Base-by-base conservation (phyloP, 2,113 vertebrate species). In the Oenanthe melanoleuca region DNA sequence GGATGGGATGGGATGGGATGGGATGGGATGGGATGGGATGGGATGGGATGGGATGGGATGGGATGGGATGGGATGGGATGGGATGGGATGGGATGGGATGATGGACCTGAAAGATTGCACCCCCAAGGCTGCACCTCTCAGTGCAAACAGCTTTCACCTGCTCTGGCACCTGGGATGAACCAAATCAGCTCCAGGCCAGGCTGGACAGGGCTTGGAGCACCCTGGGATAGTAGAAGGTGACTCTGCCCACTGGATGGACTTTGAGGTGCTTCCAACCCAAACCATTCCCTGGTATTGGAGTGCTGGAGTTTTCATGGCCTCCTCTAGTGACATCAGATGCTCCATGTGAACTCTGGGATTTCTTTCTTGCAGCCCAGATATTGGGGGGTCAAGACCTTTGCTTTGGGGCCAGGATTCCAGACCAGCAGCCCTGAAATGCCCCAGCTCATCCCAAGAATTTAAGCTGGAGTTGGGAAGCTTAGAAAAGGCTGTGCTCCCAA, bases 251-350 rank as follows among this genome's bases (percentile, higher is more conserved):
- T 37, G 24, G 19, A 4, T 52, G 45, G n/a, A n/a, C n/a, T 59
- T 67, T 44, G 24, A 38, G 40, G 15, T 47, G n/a, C n/a, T 70
- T 29, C 40, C 49, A 40, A 29, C n/a, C 23, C 38, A 61, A n/a
- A 31, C 9, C 40, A 47, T 14, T n/a, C 65, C 65, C 25, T 47
- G 56, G 14, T 24, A 18, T 2, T 45, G 31, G 34, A 7, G 44
- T 17, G 29, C 22, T 52, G 63, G 21, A 44, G 40, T 14, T 83
- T 67, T 29, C 0, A 0, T 37, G 60, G 64, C 20, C 12, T 4
- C 5, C 45, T 65, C 64, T 61, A 38, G 17, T 50, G 29, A 55
- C 21, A 25, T 31, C 33, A 52, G 34, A 33, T 25, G 18, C 21
- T 42, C 61, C 11, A 11, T 23, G 10, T n/a, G 69, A 73, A 61